Evolutionary conservation across 2,113 vertebrate species (phyloP), one percentile per base, ranked within the genome.

Genomic region (Cisticola juncidis): DNA sequence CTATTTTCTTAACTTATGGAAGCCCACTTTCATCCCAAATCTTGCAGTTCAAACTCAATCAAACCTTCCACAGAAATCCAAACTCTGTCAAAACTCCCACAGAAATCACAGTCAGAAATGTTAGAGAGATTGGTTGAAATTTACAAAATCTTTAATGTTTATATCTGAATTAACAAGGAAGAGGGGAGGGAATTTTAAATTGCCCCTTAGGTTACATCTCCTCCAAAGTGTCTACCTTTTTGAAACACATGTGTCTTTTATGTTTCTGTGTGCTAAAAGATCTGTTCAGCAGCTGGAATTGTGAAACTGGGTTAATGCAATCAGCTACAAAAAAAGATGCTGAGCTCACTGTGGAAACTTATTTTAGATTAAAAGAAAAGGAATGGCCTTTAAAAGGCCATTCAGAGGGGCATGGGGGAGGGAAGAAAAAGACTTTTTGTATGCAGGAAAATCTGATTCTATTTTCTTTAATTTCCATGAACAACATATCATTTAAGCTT

Each of bases 381-480:
- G 14, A 69, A 72, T n/a, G 38, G 9, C 16, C 23, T 88, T 54
- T 36, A 61, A 82, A 93, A 72, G 14, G 40, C 13, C 5, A 8
- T 61, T 40, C 1, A 0, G 13, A 50, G 24, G 13, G 14, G 17
- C 1, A 5, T 14, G 45, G 20, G 12, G 58, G n/a, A 74, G 47
- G 62, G 22, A 40, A 19, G 4, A 6, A 81, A 26, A 50, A 81
- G 48, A 57, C 18, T 26, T 92, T 90, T 70, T 83, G 28, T 42
- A 17, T 48, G 22, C 24, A 70, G 56, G 62, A 92, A 90, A 80
- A 62, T 7, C 14, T 73, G 62, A 72, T 45, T n/a, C 10, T 77
- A 17, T 86, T 95, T 91, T 86, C 42, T 92, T 81, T 71, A 11
- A 74, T 88, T 88, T 83, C 42, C 64, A 62, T 33, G 35, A 96